Percentiles rank a stretch among this genome's conserved stretches.
phyloP scores from a whole-genome alignment of 2,113 vertebrate genomes.

The Rhombomys opimus region DNA sequence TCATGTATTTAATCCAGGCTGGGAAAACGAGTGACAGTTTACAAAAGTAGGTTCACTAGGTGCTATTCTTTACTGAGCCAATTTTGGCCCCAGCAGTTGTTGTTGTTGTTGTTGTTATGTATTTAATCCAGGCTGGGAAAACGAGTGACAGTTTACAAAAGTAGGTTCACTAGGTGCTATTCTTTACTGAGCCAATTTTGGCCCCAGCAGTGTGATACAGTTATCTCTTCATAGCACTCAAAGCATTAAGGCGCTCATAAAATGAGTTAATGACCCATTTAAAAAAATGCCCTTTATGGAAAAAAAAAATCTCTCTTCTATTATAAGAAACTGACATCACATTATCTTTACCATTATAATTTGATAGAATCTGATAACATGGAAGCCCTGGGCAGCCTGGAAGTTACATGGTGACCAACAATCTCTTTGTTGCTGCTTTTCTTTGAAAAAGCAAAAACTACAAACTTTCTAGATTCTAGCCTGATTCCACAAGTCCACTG shows the following conservation, averaged over 20 bases:
- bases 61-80: conserved; percentile 65
- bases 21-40: neutral
- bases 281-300: conserved; percentile 74
- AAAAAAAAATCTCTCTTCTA: conserved; percentile 63
- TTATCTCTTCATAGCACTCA: conserved; percentile 59
- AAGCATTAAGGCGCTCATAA: conserved; percentile 74
- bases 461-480: neutral
- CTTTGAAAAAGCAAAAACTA: neutral
- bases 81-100: conserved; percentile 41
- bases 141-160: neutral
- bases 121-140: neutral
- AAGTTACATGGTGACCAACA: neutral
- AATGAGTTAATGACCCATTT: conserved; percentile 79
- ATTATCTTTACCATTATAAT: conserved; percentile 61
- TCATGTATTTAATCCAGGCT: neutral
- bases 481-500: neutral
- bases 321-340: conserved; percentile 61
- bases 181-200: conserved; percentile 67
- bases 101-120: neutral
- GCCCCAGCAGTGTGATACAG: conserved; percentile 43
- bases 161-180: conserved; percentile 36
- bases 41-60: conserved; percentile 4
- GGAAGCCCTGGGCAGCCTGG: neutral
- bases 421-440: neutral
- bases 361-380: conserved; percentile 42